Evolutionary conservation across 2,888 invertebrate species (phyloP).

Genomic region (Andrena bucephala): DNA sequence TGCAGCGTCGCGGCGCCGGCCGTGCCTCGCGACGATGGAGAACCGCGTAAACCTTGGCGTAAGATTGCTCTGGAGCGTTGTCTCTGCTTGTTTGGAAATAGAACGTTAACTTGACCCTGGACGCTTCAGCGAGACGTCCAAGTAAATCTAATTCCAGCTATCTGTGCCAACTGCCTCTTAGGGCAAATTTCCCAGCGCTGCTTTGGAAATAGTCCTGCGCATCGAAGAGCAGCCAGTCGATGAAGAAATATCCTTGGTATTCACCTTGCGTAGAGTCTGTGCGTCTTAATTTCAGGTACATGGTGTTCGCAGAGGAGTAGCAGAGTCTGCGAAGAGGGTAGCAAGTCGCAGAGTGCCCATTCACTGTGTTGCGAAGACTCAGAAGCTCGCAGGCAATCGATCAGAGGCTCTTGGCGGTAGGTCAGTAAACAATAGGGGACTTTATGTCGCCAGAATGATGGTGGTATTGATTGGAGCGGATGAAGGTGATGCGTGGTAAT

Average conservation of each 20-base stretch:
- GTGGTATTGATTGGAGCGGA: conserved; percentile 34
- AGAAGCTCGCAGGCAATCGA: conserved; percentile 39
- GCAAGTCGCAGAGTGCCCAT: neutral
- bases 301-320: too few relatives aligned
- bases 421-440: conserved; percentile 29
- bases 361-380: too few relatives aligned
- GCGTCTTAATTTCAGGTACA: too few relatives aligned
- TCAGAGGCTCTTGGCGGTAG: conserved; percentile 34
- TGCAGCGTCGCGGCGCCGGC: conserved; percentile 24
- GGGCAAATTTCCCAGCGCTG: too few relatives aligned
- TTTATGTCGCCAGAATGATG: conserved; percentile 6
- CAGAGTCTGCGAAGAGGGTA: too few relatives aligned
- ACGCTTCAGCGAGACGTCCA: neutral
- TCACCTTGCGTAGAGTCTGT: too few relatives aligned
- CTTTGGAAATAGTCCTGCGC: too few relatives aligned
- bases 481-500: conserved; percentile 33
- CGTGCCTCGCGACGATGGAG: neutral
- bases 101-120: conserved; percentile 1
- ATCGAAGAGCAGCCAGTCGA: too few relatives aligned
- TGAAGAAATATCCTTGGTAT: too few relatives aligned
- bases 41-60: neutral
- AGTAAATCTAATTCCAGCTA: neutral
- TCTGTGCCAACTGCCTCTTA: too few relatives aligned
- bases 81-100: neutral
- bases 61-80: neutral